Conservation (phyloP, 2,888 invertebrate genomes). For the Parnassius smintheus region DNA sequence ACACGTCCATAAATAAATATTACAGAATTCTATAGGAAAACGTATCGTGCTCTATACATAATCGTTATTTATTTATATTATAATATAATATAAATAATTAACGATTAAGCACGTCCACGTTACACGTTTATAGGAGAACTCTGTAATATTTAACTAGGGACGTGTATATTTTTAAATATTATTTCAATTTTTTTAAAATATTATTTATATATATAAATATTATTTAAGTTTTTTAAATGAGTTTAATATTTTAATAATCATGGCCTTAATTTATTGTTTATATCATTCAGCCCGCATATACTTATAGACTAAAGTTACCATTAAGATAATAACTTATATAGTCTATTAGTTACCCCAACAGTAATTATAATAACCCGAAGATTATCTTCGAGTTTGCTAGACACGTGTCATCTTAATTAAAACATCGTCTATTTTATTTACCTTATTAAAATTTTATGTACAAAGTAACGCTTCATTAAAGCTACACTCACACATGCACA, state of each 20-base stretch:
- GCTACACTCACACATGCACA: too few relatives aligned
- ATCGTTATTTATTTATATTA: not conserved
- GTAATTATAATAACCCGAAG: too few relatives aligned
- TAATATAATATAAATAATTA: not conserved
- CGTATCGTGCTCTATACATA: too few relatives aligned
- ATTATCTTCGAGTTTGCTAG: slow-evolving; percentile 1
- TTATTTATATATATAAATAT: too few relatives aligned
- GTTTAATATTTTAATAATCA: slow-evolving; percentile 20
- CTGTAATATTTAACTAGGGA: too few relatives aligned
- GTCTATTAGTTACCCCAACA: slow-evolving; percentile 39
- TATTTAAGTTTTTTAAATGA: too few relatives aligned
- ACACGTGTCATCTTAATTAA: slow-evolving; percentile 14
- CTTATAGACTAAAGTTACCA: slow-evolving; percentile 42
- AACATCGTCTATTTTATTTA: slow-evolving; percentile 5
- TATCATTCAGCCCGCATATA: slow-evolving; percentile 51
- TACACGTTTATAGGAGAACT: too few relatives aligned
- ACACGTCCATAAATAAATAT: too few relatives aligned
- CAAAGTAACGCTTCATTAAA: too few relatives aligned
- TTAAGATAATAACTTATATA: slow-evolving; percentile 41
- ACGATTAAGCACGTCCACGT: not conserved
- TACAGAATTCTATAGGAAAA: too few relatives aligned
- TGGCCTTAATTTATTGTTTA: slow-evolving; percentile 16
- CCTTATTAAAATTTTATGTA: not conserved
- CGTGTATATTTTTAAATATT: too few relatives aligned
- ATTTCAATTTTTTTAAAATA: too few relatives aligned